A percentile compares a stretch with the other conserved stretches of the same genome.
phyloP scores from a whole-genome alignment of 2,113 vertebrate genomes.

The Aegithalos caudatus region DNA sequence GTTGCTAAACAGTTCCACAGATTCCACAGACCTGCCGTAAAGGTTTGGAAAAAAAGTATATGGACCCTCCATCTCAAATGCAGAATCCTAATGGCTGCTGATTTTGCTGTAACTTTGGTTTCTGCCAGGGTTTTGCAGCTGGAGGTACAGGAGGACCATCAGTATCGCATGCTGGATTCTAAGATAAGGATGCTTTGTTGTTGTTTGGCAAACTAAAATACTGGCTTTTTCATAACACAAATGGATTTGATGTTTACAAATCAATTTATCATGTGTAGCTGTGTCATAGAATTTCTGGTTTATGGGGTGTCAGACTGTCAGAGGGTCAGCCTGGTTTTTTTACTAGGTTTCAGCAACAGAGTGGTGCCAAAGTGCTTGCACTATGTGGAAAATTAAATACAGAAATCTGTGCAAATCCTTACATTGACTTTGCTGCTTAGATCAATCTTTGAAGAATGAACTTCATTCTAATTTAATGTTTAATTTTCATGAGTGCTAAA shows the following conservation, averaged over 20 bases:
- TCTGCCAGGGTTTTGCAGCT: neutral
- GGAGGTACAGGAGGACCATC: neutral
- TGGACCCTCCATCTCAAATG: neutral
- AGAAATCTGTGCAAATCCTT: neutral
- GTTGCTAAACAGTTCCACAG: neutral
- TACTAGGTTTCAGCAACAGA: neutral
- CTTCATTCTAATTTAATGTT: neutral
- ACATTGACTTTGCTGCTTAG: neutral
- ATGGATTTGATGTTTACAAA: neutral
- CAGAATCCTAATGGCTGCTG: neutral
- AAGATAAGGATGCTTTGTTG: neutral
- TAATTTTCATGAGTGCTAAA: neutral
- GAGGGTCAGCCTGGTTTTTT: neutral
- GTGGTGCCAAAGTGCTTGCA: rapidly evolving
- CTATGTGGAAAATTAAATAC: neutral
- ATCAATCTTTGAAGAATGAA: neutral
- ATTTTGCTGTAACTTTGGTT: neutral
- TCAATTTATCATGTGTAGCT: neutral
- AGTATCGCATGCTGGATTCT: rapidly evolving
- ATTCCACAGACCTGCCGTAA: neutral
- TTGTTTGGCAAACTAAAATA: neutral
- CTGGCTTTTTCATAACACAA: neutral
- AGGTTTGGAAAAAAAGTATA: neutral
- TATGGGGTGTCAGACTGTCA: neutral
- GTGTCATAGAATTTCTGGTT: neutral